phyloP scores from a whole-genome alignment of 2,888 invertebrate species.

The Thymelicus lineola region DNA sequence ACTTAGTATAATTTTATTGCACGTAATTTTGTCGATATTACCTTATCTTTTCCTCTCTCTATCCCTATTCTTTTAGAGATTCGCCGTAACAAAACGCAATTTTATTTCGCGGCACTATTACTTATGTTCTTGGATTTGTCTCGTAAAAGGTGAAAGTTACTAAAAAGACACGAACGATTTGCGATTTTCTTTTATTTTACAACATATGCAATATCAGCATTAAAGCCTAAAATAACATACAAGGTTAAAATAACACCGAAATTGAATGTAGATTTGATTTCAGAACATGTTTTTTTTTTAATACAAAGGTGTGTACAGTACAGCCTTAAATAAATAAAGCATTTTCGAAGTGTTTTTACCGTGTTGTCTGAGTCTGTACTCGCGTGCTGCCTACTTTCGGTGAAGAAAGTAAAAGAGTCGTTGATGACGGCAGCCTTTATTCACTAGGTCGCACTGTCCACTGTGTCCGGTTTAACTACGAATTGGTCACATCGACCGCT shows the following conservation, averaged over 20 bases:
- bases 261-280: slow-evolving; percentile 2
- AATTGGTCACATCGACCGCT: slow-evolving; percentile 81
- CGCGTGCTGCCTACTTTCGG: slow-evolving; percentile 64
- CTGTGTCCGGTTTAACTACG: slow-evolving; percentile 76
- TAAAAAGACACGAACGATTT: not conserved
- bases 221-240: not conserved
- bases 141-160: slow-evolving; percentile 1
- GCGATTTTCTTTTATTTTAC: not conserved
- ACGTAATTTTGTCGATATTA: too few relatives aligned
- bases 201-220: too few relatives aligned
- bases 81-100: slow-evolving; percentile 5
- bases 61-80: not conserved
- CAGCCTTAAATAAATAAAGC: slow-evolving; percentile 10
- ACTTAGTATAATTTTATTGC: too few relatives aligned
- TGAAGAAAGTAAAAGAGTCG: slow-evolving; percentile 80
- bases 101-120: not conserved
- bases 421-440: slow-evolving; percentile 65
- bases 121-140: not conserved
- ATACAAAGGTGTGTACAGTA: not conserved
- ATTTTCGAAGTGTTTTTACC: slow-evolving; percentile 2
- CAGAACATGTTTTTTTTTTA: not conserved
- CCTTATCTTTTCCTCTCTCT: too few relatives aligned
- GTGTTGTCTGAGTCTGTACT: slow-evolving; percentile 5
- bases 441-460: slow-evolving; percentile 68
- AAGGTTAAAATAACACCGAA: not conserved